A percentile compares a stretch with the other conserved stretches of the same genome.
phyloP scores from a whole-genome alignment of 2,113 vertebrate genomes.

The Heliornis fulica region DNA sequence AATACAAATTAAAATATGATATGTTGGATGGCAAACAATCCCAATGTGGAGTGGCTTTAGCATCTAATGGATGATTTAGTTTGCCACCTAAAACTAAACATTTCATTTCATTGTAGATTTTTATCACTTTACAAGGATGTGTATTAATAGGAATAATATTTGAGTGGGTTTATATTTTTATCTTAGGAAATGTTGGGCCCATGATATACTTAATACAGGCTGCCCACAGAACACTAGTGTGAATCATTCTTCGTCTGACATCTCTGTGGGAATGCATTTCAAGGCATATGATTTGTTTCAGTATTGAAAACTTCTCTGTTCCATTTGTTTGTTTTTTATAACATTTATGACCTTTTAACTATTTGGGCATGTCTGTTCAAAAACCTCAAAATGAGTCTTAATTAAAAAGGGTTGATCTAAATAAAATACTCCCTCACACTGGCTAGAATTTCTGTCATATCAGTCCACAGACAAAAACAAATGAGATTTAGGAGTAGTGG shows the following conservation, averaged over 20 bases:
- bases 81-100: neutral
- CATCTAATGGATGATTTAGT: neutral
- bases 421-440: conserved; percentile 67
- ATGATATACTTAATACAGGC: neutral
- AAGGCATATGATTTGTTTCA: conserved; percentile 44
- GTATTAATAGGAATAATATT: neutral
- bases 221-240: neutral
- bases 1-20: neutral
- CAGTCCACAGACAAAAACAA: conserved; percentile 61
- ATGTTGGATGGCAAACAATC: neutral
- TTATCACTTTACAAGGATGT: neutral
- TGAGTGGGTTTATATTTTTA: neutral
- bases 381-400: conserved; percentile 63
- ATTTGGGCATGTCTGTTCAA: conserved; percentile 59
- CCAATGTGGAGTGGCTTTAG: neutral
- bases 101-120: neutral
- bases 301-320: conserved; percentile 40
- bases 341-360: conserved; percentile 70
- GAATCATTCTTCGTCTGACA: conserved; percentile 14
- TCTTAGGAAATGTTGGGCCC: neutral
- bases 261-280: conserved; percentile 10
- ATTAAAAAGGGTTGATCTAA: conserved; percentile 64
- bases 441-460: conserved; percentile 58
- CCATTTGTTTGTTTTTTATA: conserved; percentile 62
- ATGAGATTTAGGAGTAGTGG: conserved; percentile 25